Evolutionary conservation across 2,888 invertebrate species (phyloP), one percentile per base, ranked within the genome.

Genomic region (Brachyptera risi): DNA sequence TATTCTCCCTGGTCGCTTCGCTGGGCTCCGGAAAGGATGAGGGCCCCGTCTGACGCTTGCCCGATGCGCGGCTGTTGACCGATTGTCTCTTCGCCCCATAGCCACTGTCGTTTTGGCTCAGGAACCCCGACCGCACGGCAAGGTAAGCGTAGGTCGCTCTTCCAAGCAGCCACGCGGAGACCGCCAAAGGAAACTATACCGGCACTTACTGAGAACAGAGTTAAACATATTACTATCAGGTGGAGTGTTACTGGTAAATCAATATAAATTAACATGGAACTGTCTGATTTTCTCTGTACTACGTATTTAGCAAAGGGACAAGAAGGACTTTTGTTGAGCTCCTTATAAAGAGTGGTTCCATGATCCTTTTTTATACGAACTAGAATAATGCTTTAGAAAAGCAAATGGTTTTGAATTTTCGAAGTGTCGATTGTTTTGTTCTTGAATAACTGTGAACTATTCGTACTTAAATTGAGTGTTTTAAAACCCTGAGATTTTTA

Each of bases 161-260:
- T 70, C 68, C 69, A 69, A 21, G 70, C 68, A n/a, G 67, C 67
- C 56, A 68, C 62, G 27, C 71, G 63, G 26, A 65, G 44, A 58
- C 66, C 66, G 37, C 71, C 71, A 65, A 70, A 69, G n/a, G 73
- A 73, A 27, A 69, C 66, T 24, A 72, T 70, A 38, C 69, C 68
- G 3, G 71, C 71, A 24, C 68, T 67, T 57, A 71, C 70, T 68
- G 47, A 38, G 40, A 59, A 9, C n/a, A n/a, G n/a, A n/a, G n/a
- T n/a, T n/a, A n/a, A n/a, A n/a, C 31, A 11, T 7, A 31, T 5
- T 7, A 31, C 31, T 31, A 5, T 31, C 31, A 31, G 31, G 31
- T 7, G 7, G 31, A 31, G 31, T 5, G 31, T 7, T 31, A 31
- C 31, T 7, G 5, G 11, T 31, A 7, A 31, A n/a, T n/a, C n/a